Conservation (phyloP, 2,113 vertebrate genomes). For the Spilogale gracilis region DNA sequence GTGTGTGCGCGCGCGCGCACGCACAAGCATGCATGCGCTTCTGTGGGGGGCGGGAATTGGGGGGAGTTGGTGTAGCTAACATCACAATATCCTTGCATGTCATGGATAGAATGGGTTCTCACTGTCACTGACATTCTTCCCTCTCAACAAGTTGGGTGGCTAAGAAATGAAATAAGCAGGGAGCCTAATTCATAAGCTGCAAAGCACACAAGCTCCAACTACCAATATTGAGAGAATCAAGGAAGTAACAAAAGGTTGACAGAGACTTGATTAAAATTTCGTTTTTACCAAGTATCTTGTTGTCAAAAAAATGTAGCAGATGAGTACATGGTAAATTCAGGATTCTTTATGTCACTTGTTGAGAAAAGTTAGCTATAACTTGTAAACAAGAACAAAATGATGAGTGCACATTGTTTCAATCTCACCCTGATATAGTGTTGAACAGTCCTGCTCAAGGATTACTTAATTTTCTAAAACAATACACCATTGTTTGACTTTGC, state of each 20-base stretch:
- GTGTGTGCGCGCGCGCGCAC: too few species aligned
- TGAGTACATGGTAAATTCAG: constrained; percentile 46
- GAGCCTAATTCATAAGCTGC: not conserved
- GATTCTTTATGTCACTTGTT: constrained; percentile 18
- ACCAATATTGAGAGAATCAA: not conserved
- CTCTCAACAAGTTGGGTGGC: not conserved
- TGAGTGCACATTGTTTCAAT: not conserved
- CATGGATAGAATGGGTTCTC: not conserved
- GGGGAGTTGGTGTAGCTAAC: not conserved
- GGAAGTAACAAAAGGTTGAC: constrained; percentile 12
- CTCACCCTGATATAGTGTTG: not conserved
- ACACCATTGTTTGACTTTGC: not conserved
- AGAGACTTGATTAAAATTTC: constrained; percentile 54
- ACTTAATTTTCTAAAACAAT: constrained; percentile 32
- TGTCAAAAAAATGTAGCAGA: constrained; percentile 11
- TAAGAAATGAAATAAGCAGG: not conserved
- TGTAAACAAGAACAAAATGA: not conserved
- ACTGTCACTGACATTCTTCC: not conserved
- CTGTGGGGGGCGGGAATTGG: not conserved
- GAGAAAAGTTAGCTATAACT: constrained; percentile 14
- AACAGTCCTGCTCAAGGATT: not conserved
- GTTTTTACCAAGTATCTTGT: constrained; percentile 24
- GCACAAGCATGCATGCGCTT: too few species aligned
- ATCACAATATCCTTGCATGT: not conserved
- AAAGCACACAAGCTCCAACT: not conserved